Percentiles rank a stretch among this genome's conserved stretches.
phyloP scores from a whole-genome alignment of 2,888 invertebrate genomes.

The Clitarchus hookeri region DNA sequence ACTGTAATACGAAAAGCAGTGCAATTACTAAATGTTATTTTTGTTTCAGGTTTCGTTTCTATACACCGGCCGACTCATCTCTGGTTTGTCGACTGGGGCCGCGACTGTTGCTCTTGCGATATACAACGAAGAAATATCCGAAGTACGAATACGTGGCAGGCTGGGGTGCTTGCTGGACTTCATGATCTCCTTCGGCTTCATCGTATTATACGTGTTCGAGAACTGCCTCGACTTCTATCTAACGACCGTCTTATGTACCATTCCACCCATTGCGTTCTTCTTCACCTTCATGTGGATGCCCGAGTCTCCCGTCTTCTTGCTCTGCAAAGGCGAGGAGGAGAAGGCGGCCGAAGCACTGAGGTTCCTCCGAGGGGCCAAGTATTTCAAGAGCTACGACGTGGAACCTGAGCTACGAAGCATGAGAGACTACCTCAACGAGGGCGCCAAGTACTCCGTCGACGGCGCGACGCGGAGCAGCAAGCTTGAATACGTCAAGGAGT shows the following conservation, averaged over 20 bases:
- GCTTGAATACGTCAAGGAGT: neutral
- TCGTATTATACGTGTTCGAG: neutral
- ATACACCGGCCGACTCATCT: neutral
- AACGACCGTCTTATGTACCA: neutral
- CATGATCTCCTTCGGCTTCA: neutral
- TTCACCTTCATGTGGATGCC: neutral
- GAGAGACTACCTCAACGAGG: neutral
- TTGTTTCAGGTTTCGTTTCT: neutral
- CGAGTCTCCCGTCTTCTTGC: constrained; percentile 6
- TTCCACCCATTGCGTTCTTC: neutral
- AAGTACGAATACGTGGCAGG: neutral
- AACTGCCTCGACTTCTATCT: neutral
- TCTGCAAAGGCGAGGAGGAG: neutral
- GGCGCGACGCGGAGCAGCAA: neutral
- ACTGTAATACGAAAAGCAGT: too few species aligned
- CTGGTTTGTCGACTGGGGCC: neutral
- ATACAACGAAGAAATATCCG: neutral
- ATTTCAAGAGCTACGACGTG: neutral
- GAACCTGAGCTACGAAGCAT: neutral
- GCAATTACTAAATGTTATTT: too few species aligned
- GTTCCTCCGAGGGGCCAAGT: neutral
- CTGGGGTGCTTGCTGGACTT: neutral
- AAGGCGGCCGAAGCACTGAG: neutral
- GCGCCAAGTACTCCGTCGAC: neutral
- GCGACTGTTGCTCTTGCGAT: neutral